A percentile compares a stretch with the other conserved stretches of the same genome.
These are phyloP conservation scores for Dynastes tityus DNA, from an alignment of 2,888 invertebrate genomes.

Conservation along the genomic window DNA sequence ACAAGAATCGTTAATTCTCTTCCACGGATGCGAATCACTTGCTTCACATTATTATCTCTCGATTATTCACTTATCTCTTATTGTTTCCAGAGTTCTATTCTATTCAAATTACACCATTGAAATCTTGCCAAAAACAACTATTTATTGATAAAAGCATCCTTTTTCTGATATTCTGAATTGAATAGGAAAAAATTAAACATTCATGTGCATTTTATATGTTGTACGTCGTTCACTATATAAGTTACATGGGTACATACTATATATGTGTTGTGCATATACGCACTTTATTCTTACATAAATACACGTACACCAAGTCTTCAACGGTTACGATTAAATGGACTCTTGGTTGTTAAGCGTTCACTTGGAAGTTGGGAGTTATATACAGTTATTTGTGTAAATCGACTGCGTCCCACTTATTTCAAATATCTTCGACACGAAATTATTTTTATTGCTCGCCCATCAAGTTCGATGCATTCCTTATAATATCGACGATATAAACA, in stretches of 20 bases:
- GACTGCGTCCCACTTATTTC: constrained; percentile 31
- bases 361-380: neutral
- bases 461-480: constrained; percentile 2
- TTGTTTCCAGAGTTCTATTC: too few relatives aligned
- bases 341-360: neutral
- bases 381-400: constrained; percentile 13
- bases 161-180: too few relatives aligned
- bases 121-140: too few relatives aligned
- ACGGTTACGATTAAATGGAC: neutral
- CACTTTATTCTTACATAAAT: neutral
- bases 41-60: neutral
- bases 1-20: constrained; percentile 6
- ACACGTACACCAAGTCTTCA: neutral
- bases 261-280: neutral
- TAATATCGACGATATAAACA: too few relatives aligned
- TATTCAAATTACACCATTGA: too few relatives aligned
- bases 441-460: constrained; percentile 26
- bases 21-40: neutral
- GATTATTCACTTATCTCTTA: too few relatives aligned
- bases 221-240: too few relatives aligned
- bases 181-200: neutral
- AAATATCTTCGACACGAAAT: constrained; percentile 37
- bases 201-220: neutral
- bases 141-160: too few relatives aligned
- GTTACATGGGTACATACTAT: too few relatives aligned